Conservation (phyloP, 2,888 invertebrate genomes). For the Eilema caniola region DNA sequence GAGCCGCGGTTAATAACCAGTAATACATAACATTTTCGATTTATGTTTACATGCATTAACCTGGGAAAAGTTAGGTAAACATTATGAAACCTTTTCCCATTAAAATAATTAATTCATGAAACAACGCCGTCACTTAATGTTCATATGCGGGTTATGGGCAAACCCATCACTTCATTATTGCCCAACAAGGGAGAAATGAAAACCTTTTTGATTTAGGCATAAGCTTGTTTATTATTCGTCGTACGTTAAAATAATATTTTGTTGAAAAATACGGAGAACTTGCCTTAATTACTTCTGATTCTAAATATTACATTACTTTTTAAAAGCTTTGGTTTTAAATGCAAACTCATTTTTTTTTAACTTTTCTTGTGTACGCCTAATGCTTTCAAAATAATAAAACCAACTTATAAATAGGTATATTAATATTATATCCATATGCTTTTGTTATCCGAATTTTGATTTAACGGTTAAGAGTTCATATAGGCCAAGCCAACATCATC, state of each 20-base stretch:
- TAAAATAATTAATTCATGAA: background rate
- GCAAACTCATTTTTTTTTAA: too few species aligned
- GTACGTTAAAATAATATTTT: background rate
- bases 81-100: background rate
- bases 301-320: too few species aligned
- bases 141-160: background rate
- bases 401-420: too few species aligned
- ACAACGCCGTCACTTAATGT: background rate
- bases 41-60: background rate
- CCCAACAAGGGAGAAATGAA: conserved; percentile 1
- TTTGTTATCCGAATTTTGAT: too few species aligned
- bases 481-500: too few species aligned
- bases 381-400: too few species aligned
- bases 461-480: too few species aligned
- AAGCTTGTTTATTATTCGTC: background rate
- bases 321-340: too few species aligned
- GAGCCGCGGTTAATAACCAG: too few species aligned
- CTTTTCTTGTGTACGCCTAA: too few species aligned
- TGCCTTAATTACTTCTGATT: too few species aligned
- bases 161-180: background rate
- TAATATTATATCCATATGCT: too few species aligned
- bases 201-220: background rate
- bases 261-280: background rate
- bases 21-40: background rate
- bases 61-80: background rate